Evolutionary conservation across 64 coral and sea anemone genomes (phyloP).

Genomic region (Dendronephthya gigantea): DNA sequence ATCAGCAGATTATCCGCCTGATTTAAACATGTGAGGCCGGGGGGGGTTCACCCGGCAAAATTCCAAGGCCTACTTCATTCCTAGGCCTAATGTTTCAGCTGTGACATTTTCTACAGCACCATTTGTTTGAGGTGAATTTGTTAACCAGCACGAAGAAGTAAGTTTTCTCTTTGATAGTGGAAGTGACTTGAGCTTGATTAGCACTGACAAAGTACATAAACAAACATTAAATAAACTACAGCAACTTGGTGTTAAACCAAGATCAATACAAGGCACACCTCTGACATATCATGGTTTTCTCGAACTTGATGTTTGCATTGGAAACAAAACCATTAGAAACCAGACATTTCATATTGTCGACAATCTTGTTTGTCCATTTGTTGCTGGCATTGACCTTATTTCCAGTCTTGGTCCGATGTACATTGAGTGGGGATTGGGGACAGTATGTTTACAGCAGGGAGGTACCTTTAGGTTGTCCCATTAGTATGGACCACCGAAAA

Average conservation of each 20-base stretch:
- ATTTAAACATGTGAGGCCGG: background rate
- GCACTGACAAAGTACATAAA: background rate
- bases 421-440: background rate
- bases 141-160: background rate
- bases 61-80: slow-evolving; percentile 10
- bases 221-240: background rate
- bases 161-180: slow-evolving; percentile 15
- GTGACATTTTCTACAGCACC: background rate
- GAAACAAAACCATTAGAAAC: background rate
- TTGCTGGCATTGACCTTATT: background rate
- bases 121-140: background rate
- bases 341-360: slow-evolving; percentile 5
- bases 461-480: background rate
- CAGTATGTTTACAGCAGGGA: background rate
- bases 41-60: slow-evolving; percentile 9
- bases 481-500: background rate
- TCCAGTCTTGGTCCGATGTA: slow-evolving; percentile 8
- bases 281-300: slow-evolving; percentile 8
- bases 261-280: background rate
- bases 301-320: background rate
- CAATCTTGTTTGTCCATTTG: slow-evolving; percentile 20
- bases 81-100: slow-evolving; percentile 3
- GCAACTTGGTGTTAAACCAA: background rate
- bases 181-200: background rate
- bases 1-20: background rate